Conservation (phyloP, 92 coral and sea anemone species). For the Epizoanthus illoricatus region DNA sequence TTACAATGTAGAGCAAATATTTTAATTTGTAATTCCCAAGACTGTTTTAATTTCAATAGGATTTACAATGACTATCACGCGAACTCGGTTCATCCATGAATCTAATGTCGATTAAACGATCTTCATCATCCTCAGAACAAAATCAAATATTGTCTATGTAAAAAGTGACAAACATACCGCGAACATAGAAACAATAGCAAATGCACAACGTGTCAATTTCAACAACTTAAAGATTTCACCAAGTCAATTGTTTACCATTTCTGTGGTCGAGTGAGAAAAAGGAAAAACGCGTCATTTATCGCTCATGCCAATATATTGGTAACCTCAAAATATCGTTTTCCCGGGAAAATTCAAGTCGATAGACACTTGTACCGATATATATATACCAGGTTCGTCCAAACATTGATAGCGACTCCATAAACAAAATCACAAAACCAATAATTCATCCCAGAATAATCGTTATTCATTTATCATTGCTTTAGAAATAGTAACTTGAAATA, state of each 20-base stretch:
- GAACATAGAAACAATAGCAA: conserved; percentile 2
- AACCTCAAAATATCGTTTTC: neutral
- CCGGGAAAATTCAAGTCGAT: neutral
- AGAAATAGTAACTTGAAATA: neutral
- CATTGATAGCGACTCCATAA: neutral
- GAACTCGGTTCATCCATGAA: neutral
- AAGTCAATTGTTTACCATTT: conserved; percentile 2
- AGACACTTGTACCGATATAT: neutral
- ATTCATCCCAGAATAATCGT: neutral
- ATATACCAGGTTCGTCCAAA: too few relatives aligned
- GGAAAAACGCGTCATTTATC: neutral
- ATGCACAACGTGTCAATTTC: neutral
- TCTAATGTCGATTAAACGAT: neutral
- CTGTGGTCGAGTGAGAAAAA: neutral
- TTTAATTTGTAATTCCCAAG: neutral
- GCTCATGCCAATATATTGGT: neutral
- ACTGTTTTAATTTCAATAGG: neutral
- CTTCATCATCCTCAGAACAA: neutral
- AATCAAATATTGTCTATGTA: conserved; percentile 1
- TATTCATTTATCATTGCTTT: neutral
- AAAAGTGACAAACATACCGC: conserved; percentile 25
- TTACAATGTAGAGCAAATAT: conserved; percentile 1
- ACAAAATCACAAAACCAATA: neutral
- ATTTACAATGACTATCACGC: neutral
- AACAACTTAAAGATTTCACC: neutral